Conservation (phyloP, 2,797 vertebrate genomes). For the Esox lucius region DNA sequence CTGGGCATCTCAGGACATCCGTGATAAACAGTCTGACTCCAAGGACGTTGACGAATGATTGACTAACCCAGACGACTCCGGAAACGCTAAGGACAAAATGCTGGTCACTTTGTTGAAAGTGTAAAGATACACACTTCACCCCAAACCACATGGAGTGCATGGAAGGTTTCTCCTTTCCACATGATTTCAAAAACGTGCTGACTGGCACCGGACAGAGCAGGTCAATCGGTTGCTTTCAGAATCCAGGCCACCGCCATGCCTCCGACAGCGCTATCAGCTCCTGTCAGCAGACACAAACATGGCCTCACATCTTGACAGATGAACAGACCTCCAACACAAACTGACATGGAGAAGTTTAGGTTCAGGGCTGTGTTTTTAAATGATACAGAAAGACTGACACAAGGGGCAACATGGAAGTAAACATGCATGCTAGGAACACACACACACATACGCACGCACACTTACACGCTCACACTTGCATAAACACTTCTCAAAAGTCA, state of each 20-base stretch:
- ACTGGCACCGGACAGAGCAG: background rate
- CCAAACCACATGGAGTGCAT: background rate
- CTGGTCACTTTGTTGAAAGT: background rate
- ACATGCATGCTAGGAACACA: background rate
- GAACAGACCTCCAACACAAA: background rate
- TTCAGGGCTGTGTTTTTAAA: background rate
- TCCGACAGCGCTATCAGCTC: background rate
- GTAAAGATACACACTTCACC: background rate
- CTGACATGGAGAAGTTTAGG: background rate
- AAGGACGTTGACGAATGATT: background rate
- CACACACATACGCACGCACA: background rate
- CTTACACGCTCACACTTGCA: slow-evolving; percentile 50
- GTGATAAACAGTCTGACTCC: too few relatives aligned
- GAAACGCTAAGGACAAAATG: background rate
- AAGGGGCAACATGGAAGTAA: background rate
- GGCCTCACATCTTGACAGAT: background rate
- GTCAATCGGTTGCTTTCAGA: background rate
- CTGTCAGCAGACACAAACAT: background rate
- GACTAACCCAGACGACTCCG: background rate
- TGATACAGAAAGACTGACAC: background rate
- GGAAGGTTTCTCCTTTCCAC: background rate
- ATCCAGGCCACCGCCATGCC: background rate
- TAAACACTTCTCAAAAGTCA: background rate
- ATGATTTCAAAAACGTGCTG: background rate
- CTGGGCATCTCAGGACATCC: too few relatives aligned